Percentiles rank a stretch among this genome's conserved stretches.
Evolutionary conservation across 2,888 invertebrate species (phyloP).

Genomic region (Pristionchus japonicus): DNA sequence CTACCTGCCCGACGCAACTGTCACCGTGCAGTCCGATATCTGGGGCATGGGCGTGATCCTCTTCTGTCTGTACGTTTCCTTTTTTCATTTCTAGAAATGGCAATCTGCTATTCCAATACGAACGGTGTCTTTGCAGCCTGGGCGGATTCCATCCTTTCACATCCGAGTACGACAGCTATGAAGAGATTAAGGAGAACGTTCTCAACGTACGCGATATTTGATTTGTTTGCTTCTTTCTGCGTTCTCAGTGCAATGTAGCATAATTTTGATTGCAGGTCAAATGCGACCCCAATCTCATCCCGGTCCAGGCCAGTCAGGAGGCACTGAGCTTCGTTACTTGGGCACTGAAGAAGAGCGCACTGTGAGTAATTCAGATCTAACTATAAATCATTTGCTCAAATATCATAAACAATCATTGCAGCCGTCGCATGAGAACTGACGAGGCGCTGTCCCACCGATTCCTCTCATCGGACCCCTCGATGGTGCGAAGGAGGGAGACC

Average conservation of each 20-base stretch:
- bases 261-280: constrained; percentile 78
- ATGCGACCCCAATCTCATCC: constrained; percentile 92
- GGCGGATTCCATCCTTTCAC: constrained; percentile 96
- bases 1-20: constrained; percentile 82
- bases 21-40: constrained; percentile 89
- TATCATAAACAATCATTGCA: constrained; percentile 77
- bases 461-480: constrained; percentile 91
- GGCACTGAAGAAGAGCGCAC: constrained; percentile 92
- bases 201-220: constrained; percentile 60
- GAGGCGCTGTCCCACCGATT: constrained; percentile 96
- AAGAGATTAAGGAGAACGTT: constrained; percentile 91
- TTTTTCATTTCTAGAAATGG: neutral
- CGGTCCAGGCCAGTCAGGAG: constrained; percentile 93
- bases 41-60: constrained; percentile 94
- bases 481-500: constrained; percentile 89
- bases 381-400: no score
- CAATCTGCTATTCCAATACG: no score
- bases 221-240: neutral
- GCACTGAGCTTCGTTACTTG: constrained; percentile 94
- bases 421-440: constrained; percentile 92
- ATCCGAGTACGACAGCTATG: constrained; percentile 79
- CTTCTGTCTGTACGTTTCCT: constrained; percentile 83
- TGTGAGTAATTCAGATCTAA: constrained; percentile 81
- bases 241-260: no score
- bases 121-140: constrained; percentile 80